Conservation (phyloP, 2,113 vertebrate species). For the Xenus cinereus region DNA sequence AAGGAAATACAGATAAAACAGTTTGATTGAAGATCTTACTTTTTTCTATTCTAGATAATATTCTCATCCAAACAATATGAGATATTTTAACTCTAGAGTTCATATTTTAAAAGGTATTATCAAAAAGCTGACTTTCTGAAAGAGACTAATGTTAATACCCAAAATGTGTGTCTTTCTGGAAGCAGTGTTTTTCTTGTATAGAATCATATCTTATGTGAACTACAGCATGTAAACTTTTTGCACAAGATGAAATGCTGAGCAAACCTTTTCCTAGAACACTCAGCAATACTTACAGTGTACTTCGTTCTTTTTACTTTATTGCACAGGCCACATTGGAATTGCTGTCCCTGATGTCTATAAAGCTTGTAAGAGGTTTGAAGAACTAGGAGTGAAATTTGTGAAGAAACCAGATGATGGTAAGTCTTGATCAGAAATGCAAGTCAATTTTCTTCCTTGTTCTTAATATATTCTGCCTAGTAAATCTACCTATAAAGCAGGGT, state of each 20-base stretch:
- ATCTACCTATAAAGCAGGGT: background rate
- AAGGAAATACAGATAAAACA: background rate
- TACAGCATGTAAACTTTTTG: background rate
- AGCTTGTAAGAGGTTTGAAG: conserved; percentile 94
- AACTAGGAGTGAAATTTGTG: conserved; percentile 92
- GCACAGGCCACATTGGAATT: conserved; percentile 93
- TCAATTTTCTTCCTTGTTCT: background rate
- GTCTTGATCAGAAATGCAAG: background rate
- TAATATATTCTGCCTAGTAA: background rate
- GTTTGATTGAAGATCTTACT: background rate
- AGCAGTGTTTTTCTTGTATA: background rate
- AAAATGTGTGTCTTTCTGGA: background rate
- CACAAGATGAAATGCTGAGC: background rate
- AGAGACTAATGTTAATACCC: background rate
- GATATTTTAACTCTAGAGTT: background rate
- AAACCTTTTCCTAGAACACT: background rate
- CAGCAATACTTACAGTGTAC: background rate
- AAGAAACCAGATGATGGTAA: conserved; percentile 96
- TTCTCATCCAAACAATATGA: background rate
- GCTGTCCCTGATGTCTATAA: conserved; percentile 91
- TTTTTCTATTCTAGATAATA: background rate
- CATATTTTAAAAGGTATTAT: background rate
- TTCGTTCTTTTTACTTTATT: background rate
- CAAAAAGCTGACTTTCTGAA: background rate
- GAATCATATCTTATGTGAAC: background rate